Percentiles rank a stretch among this genome's conserved stretches.
phyloP scores from a whole-genome alignment of 2,888 invertebrate genomes.

The Acronicta psi region DNA sequence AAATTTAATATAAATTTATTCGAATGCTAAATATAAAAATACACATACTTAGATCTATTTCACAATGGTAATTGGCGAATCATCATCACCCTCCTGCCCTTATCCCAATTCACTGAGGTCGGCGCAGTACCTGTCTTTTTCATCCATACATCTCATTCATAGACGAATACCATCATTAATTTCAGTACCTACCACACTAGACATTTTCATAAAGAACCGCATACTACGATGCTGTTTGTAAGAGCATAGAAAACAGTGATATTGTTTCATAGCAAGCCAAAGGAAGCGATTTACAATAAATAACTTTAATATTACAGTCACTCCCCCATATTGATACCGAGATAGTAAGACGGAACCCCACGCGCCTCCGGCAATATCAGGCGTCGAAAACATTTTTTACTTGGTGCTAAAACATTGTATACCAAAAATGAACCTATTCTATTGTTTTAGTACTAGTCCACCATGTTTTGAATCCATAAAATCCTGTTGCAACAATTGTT shows the following conservation, averaged over 20 bases:
- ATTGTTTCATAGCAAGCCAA: constrained; percentile 75
- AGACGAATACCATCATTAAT: not conserved
- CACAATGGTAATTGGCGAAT: too few relatives aligned
- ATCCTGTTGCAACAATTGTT: too few relatives aligned
- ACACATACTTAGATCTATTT: too few relatives aligned
- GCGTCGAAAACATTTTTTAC: constrained; percentile 67
- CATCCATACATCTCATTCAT: too few relatives aligned
- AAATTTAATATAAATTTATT: too few relatives aligned
- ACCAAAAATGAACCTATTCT: too few relatives aligned
- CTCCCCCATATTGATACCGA: constrained; percentile 86
- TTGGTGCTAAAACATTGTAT: not conserved
- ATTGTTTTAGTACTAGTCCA: too few relatives aligned
- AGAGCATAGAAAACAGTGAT: constrained; percentile 58
- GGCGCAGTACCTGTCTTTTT: too few relatives aligned
- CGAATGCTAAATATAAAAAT: too few relatives aligned
- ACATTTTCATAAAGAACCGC: constrained; percentile 23
- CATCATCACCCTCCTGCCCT: too few relatives aligned
- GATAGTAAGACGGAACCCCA: constrained; percentile 81
- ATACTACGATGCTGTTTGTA: constrained; percentile 34
- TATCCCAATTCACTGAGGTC: too few relatives aligned
- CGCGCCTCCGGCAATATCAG: constrained; percentile 81
- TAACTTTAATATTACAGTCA: constrained; percentile 87
- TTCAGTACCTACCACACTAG: not conserved
- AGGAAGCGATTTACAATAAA: constrained; percentile 87
- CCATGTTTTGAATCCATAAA: too few relatives aligned